Percentiles rank a stretch among this genome's conserved stretches.
Evolutionary conservation across 2,113 vertebrate genomes (phyloP).

Genomic region (Patagioenas fasciata): DNA sequence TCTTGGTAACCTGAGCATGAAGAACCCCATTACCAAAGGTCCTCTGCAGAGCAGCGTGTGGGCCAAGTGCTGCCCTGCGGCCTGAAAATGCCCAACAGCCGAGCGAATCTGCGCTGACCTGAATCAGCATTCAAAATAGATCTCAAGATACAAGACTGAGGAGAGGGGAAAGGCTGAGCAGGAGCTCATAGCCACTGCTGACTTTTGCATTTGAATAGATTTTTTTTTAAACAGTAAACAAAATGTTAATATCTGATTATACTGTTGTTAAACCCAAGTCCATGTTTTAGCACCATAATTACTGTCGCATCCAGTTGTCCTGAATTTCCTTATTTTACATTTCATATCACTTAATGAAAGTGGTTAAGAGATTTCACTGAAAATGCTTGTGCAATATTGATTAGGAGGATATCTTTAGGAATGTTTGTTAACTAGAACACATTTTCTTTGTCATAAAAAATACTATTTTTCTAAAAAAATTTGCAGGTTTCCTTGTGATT

Average conservation of each 20-base stretch:
- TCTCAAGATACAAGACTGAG: not conserved
- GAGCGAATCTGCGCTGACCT: not conserved
- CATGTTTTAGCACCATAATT: not conserved
- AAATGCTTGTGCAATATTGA: not conserved
- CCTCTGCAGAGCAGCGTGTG: rapidly evolving
- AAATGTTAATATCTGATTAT: not conserved
- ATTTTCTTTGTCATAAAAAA: not conserved
- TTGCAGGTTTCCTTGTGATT: not conserved
- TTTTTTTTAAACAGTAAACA: not conserved
- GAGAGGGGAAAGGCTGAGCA: not conserved
- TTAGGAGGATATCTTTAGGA: not conserved
- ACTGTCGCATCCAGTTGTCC: not conserved
- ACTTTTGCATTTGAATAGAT: not conserved
- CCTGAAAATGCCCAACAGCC: not conserved
- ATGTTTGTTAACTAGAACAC: not conserved
- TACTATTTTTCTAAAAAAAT: not conserved
- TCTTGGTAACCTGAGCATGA: not conserved
- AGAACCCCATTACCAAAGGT: not conserved
- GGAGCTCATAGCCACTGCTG: not conserved
- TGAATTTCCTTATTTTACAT: not conserved
- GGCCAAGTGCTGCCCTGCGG: not conserved
- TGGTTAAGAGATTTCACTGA: not conserved
- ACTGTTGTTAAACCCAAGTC: not conserved
- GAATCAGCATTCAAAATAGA: not conserved
- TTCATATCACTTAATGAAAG: not conserved